Conservation (phyloP, 2,113 vertebrate genomes). For the Campylomormyrus numenius region DNA sequence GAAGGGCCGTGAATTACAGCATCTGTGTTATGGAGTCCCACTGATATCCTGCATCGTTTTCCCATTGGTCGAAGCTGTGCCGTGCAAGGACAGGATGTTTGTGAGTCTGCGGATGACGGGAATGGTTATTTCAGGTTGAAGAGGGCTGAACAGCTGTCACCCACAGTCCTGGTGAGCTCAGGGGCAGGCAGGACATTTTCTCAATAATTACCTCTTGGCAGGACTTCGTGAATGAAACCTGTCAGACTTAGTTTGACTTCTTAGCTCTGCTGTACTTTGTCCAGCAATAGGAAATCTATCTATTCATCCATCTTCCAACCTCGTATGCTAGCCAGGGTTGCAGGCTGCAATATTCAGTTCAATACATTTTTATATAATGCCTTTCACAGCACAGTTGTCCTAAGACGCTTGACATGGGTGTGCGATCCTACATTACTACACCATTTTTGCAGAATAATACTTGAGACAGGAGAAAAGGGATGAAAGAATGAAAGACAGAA, state of each 20-base stretch:
- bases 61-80: neutral
- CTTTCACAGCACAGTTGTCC: neutral
- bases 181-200: conserved; percentile 93
- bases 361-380: neutral
- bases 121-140: conserved; percentile 2
- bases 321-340: neutral
- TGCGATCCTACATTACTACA: neutral
- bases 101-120: neutral
- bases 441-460: neutral
- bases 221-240: conserved; percentile 70
- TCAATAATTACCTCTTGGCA: conserved; percentile 87
- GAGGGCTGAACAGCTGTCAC: conserved; percentile 31
- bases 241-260: neutral
- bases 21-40: neutral
- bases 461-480: neutral
- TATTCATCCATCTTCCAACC: neutral
- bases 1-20: neutral
- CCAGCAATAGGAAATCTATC: neutral
- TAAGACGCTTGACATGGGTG: neutral
- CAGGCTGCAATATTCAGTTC: neutral
- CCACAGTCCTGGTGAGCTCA: conserved; percentile 60
- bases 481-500: neutral
- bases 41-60: neutral
- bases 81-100: neutral
- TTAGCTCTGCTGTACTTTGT: neutral